These are phyloP conservation scores for Malacosoma neustria DNA, from an alignment of 2,888 invertebrate species.

Conservation along the genomic window DNA sequence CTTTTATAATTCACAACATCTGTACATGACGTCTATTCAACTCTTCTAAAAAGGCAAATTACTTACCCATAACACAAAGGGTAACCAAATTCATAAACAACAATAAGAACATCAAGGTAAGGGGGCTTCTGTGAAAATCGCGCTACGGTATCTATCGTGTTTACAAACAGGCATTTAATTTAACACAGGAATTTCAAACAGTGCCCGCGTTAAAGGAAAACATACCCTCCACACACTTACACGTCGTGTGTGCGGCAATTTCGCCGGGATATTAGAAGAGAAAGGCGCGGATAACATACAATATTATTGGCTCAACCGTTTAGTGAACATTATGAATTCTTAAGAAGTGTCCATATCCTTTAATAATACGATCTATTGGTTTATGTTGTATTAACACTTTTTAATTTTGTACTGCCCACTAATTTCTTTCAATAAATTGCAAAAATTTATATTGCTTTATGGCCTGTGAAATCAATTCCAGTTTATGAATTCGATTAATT, in stretches of 20 bases:
- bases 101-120: conserved; percentile 25
- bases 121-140: conserved; percentile 48
- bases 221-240: conserved; percentile 26
- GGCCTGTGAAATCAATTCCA: too few relatives aligned
- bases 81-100: background rate
- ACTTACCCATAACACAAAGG: background rate
- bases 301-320: too few relatives aligned
- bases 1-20: too few relatives aligned
- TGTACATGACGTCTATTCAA: background rate
- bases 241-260: conserved; percentile 18
- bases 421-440: too few relatives aligned
- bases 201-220: conserved; percentile 45
- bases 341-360: too few relatives aligned
- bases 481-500: too few relatives aligned
- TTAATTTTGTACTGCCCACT: too few relatives aligned
- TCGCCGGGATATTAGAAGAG: conserved; percentile 14
- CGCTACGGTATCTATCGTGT: conserved; percentile 42
- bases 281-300: background rate
- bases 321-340: too few relatives aligned
- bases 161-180: conserved; percentile 63
- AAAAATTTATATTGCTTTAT: too few relatives aligned
- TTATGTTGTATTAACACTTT: too few relatives aligned
- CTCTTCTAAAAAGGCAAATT: background rate
- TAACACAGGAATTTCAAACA: conserved; percentile 63
- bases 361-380: too few relatives aligned